Evolutionary conservation across 2,888 invertebrate species (phyloP).

Genomic region (Diogma glabrata): DNA sequence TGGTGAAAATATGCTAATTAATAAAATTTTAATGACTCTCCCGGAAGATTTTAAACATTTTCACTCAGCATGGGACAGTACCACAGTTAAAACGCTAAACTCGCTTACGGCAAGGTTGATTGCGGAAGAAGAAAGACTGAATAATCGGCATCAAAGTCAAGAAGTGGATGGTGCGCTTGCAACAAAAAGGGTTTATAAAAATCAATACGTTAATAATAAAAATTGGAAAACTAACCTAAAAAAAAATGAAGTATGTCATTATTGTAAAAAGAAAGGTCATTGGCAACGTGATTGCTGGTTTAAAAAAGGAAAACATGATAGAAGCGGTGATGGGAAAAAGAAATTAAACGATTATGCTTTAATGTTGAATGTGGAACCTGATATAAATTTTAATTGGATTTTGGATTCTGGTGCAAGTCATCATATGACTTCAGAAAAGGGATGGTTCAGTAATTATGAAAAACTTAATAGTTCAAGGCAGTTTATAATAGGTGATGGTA

Average conservation of each 20-base stretch:
- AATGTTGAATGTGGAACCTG: background rate
- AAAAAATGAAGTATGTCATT: background rate
- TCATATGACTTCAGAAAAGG: constrained; percentile 11
- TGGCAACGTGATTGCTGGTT: background rate
- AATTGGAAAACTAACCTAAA: background rate
- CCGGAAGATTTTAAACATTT: background rate
- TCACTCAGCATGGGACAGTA: background rate
- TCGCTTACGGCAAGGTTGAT: background rate
- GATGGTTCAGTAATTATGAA: constrained; percentile 11
- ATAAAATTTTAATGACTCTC: background rate
- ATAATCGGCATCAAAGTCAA: background rate
- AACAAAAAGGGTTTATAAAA: too few relatives aligned
- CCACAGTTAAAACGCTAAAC: too few relatives aligned
- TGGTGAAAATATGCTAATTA: too few relatives aligned
- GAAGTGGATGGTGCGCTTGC: background rate
- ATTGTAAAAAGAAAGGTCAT: background rate
- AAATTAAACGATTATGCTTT: too few relatives aligned
- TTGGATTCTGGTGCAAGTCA: constrained; percentile 16
- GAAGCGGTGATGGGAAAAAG: too few relatives aligned
- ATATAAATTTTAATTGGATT: constrained; percentile 11
- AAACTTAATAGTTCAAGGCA: background rate
- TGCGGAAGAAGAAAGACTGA: background rate
- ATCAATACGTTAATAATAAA: too few relatives aligned
- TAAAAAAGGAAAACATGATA: background rate
- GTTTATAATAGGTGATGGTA: too few relatives aligned